Percentiles rank a stretch among this genome's conserved stretches.
These are phyloP conservation scores for Potorous gilbertii DNA, from an alignment of 2,797 vertebrate species.

Conservation along the genomic window DNA sequence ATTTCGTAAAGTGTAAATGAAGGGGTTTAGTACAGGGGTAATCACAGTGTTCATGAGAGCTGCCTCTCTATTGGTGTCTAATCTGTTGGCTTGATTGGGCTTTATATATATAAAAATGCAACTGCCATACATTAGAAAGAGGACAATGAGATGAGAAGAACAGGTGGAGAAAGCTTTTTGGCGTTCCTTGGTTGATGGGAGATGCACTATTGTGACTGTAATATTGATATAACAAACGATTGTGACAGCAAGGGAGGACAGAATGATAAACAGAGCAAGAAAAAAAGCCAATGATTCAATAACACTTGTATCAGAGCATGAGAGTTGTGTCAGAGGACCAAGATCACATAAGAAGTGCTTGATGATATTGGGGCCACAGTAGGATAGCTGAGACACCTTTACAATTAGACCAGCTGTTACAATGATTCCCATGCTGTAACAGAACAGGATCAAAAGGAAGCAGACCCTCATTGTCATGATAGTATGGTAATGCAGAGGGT, in stretches of 20 bases:
- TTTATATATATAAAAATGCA: slow-evolving; percentile 13
- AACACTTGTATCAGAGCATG: slow-evolving; percentile 14
- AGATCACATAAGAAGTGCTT: slow-evolving; percentile 20
- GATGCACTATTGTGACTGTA: not conserved
- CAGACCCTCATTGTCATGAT: slow-evolving; percentile 29
- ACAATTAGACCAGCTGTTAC: not conserved
- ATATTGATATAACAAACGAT: not conserved
- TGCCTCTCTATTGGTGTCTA: not conserved
- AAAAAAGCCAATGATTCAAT: not conserved
- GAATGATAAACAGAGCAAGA: fast-evolving
- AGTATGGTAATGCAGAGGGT: slow-evolving; percentile 39
- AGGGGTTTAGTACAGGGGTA: not conserved
- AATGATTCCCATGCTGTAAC: not conserved
- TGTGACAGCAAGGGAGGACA: not conserved
- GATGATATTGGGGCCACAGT: not conserved
- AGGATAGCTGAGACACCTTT: not conserved
- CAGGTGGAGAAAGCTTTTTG: slow-evolving; percentile 21
- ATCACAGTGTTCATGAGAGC: slow-evolving; percentile 12
- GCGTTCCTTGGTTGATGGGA: not conserved
- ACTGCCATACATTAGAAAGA: not conserved
- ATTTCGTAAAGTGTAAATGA: not conserved
- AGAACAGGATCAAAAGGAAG: not conserved
- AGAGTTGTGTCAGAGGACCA: not conserved
- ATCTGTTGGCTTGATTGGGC: not conserved
- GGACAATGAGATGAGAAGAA: slow-evolving; percentile 13